Conservation (phyloP, 2,888 invertebrate species). For the Lasioglossum villosulum region DNA sequence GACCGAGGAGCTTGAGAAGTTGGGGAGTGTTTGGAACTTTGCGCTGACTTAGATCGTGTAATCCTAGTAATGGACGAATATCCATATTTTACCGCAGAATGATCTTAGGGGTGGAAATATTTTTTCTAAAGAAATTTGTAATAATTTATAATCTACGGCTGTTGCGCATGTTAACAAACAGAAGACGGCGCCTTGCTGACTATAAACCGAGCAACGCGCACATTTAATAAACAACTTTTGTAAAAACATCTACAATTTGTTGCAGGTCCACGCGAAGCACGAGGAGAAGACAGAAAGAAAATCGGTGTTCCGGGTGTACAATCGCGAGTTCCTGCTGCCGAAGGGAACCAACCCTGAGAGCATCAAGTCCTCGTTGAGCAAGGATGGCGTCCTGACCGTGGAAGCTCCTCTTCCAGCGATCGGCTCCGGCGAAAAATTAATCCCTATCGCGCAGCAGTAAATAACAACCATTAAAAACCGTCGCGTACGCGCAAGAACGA, state of each 20-base stretch:
- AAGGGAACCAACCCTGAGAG: slow-evolving; percentile 98
- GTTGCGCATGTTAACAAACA: no score
- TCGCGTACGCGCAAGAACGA: slow-evolving; percentile 42
- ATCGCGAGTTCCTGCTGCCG: slow-evolving; percentile 97
- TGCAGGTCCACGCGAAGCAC: slow-evolving; percentile 98
- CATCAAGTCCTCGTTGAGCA: slow-evolving; percentile 97
- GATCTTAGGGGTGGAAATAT: neutral
- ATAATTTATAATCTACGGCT: no score
- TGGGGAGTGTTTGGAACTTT: neutral
- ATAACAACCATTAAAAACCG: slow-evolving; percentile 34
- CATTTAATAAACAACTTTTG: no score
- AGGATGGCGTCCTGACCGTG: slow-evolving; percentile 98
- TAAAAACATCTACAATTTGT: slow-evolving; percentile 74
- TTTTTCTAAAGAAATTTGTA: neutral
- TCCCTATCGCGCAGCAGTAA: slow-evolving; percentile 91
- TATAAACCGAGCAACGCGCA: no score
- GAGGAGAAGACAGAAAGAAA: slow-evolving; percentile 99
- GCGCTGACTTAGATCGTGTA: neutral
- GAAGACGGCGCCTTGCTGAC: no score
- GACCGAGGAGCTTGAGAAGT: no score
- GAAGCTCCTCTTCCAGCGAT: slow-evolving; percentile 97
- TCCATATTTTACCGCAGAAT: neutral
- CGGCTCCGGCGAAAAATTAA: slow-evolving; percentile 91
- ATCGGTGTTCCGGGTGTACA: slow-evolving; percentile 99
- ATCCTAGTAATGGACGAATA: no score